Percentiles rank a stretch among this genome's conserved stretches.
These are phyloP conservation scores for Atta colombica DNA, from an alignment of 1,140 invertebrate genomes.

Conservation along the genomic window DNA sequence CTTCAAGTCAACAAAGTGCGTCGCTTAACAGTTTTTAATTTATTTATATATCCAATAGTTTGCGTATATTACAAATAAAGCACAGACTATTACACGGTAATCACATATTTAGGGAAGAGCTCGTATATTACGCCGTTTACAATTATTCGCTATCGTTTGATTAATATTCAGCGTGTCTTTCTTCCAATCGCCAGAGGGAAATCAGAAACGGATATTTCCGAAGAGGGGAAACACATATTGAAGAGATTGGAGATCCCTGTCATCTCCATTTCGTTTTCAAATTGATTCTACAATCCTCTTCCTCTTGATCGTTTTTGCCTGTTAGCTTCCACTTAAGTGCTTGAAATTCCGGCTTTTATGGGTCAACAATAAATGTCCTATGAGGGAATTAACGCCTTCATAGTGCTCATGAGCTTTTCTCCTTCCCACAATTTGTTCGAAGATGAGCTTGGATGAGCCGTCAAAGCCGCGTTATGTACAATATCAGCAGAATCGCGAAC, in stretches of 20 bases:
- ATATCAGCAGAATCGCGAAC: conserved; percentile 59
- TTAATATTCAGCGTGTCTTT: conserved; percentile 58
- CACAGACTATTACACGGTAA: conserved; percentile 72
- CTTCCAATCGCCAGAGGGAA: conserved; percentile 57
- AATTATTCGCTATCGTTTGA: conserved; percentile 55
- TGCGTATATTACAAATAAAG: conserved; percentile 78
- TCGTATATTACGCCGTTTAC: conserved; percentile 64
- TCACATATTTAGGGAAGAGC: conserved; percentile 70
- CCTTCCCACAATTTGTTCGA: conserved; percentile 36
- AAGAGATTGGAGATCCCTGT: not conserved
- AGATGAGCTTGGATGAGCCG: conserved; percentile 41
- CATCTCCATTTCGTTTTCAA: not conserved
- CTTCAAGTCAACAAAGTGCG: not conserved
- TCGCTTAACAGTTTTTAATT: conserved; percentile 74
- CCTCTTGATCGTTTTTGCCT: not conserved
- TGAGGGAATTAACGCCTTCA: not conserved
- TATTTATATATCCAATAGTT: conserved; percentile 75
- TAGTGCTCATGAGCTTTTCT: conserved; percentile 1
- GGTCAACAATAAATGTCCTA: not conserved
- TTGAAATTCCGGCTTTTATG: not conserved
- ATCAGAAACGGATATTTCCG: not conserved
- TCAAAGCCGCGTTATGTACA: conserved; percentile 75
- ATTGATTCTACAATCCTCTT: not conserved
- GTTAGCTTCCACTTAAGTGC: not conserved
- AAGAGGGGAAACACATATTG: not conserved